Evolutionary conservation across 2,797 vertebrate species (phyloP).

Genomic region (Morus bassanus): DNA sequence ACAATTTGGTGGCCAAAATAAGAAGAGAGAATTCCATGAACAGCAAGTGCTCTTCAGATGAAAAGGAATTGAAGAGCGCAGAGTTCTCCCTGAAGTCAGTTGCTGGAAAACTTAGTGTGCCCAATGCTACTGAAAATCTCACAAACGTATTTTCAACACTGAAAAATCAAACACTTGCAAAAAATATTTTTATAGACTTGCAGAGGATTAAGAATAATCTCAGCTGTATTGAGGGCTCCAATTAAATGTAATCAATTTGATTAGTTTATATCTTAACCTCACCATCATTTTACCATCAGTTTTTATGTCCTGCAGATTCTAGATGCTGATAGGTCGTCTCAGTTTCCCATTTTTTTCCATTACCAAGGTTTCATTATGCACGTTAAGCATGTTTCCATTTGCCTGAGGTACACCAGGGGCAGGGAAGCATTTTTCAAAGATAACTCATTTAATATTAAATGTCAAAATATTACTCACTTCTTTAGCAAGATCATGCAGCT

Average conservation of each 20-base stretch:
- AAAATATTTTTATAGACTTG: not conserved
- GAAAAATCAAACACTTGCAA: not conserved
- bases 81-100: not conserved
- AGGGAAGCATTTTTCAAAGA: slow-evolving; percentile 76
- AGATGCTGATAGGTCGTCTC: slow-evolving; percentile 56
- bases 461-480: slow-evolving; percentile 77
- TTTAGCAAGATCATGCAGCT: slow-evolving; percentile 73
- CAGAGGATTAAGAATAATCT: not conserved
- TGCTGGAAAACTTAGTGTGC: not conserved
- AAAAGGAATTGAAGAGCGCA: not conserved
- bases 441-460: slow-evolving; percentile 79
- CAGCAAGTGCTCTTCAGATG: not conserved
- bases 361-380: slow-evolving; percentile 72
- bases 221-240: not conserved
- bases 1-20: not conserved
- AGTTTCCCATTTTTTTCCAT: slow-evolving; percentile 73
- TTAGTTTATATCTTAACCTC: slow-evolving; percentile 21
- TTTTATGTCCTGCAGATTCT: slow-evolving; percentile 29
- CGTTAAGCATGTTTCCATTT: slow-evolving; percentile 75
- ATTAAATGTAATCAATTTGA: slow-evolving; percentile 23
- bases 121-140: not conserved
- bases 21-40: not conserved
- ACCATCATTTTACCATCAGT: slow-evolving; percentile 9
- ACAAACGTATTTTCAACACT: not conserved
- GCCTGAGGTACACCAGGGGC: slow-evolving; percentile 73